Evolutionary conservation across 1,140 invertebrate genomes (phyloP), one percentile per base, ranked within the genome.

Genomic region (Zaprionus nigranus): DNA sequence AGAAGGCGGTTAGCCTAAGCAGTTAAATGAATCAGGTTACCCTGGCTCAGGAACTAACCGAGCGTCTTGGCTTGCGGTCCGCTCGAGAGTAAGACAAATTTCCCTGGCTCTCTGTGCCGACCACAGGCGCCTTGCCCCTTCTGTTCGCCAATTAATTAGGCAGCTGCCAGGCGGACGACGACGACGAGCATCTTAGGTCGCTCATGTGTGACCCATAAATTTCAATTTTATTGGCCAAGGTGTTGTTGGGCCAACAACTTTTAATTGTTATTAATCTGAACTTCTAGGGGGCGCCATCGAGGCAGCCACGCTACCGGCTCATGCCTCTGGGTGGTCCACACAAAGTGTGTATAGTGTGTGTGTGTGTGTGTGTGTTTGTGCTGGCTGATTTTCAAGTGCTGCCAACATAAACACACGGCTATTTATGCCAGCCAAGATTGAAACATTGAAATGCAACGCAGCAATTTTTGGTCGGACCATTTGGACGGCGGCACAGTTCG

Each of bases 181-280:
- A 49, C 38, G 54, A 36, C 9, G 22, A 58, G 65, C 53, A 26
- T 63, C 81, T 65, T 74, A 64, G 58, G 56, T 61, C 22, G 11
- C 28, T 88, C 84, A 81, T 88, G 84, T 88, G 84, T 84, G 85
- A 77, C 78, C 86, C 85, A 90, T 90, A 90, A 90, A 90, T 90
- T 90, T 90, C 72, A 73, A 90, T 90, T 88, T 90, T 82, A 90
- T 85, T 90, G 79, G 86, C 86, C 81, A 82, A 90, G 85, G 85
- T 88, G 79, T 80, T 69, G 58, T 65, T 64, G 53, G 54, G 53
- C 46, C 46, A 38, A 54, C 78, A 86, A 83, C 69, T 90, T 90
- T 90, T 90, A 85, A 90, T 90, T 90, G 86, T 90, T 77, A 90
- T 90, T 90, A 90, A 90, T 90, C 90, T 85, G 30, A 70, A 76